A percentile compares a stretch with the other conserved stretches of the same genome.
phyloP scores from a whole-genome alignment of 2,113 vertebrate genomes.

The Zosterops lateralis region DNA sequence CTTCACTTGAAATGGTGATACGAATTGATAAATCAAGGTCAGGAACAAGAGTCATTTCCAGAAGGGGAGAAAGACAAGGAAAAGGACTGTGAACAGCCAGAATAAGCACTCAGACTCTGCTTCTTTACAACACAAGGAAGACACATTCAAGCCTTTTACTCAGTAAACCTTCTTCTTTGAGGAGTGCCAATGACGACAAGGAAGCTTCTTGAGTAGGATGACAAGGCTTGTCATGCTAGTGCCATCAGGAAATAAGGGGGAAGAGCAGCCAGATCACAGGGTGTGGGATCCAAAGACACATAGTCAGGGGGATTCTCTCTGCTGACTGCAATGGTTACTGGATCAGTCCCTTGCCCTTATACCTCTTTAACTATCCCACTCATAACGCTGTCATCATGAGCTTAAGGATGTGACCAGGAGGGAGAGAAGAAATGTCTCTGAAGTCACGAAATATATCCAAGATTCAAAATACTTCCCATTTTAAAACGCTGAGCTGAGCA shows the following conservation, averaged over 20 bases:
- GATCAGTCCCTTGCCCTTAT: not conserved
- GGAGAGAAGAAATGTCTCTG: constrained; percentile 25
- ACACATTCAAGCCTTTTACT: not conserved
- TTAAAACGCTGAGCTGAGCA: not conserved
- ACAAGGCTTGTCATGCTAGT: not conserved
- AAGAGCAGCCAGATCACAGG: not conserved
- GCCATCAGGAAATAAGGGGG: not conserved
- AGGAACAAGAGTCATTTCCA: not conserved
- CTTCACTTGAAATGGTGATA: not conserved
- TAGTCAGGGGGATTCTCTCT: not conserved
- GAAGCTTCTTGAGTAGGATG: not conserved
- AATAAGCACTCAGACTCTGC: not conserved
- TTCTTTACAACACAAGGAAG: not conserved
- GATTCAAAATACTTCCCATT: constrained; percentile 20
- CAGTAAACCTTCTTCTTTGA: not conserved
- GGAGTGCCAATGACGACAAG: not conserved
- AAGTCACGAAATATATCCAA: not conserved
- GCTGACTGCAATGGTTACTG: not conserved
- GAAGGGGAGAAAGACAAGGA: not conserved
- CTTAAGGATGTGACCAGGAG: constrained; percentile 2
- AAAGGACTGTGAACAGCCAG: not conserved
- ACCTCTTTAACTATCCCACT: not conserved
- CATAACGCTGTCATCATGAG: not conserved
- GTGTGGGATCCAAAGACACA: not conserved
- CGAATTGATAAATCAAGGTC: not conserved